Percentiles rank a stretch among this genome's conserved stretches.
phyloP scores from a whole-genome alignment of 92 coral and sea anemone genomes.

The Nematostella vectensis region DNA sequence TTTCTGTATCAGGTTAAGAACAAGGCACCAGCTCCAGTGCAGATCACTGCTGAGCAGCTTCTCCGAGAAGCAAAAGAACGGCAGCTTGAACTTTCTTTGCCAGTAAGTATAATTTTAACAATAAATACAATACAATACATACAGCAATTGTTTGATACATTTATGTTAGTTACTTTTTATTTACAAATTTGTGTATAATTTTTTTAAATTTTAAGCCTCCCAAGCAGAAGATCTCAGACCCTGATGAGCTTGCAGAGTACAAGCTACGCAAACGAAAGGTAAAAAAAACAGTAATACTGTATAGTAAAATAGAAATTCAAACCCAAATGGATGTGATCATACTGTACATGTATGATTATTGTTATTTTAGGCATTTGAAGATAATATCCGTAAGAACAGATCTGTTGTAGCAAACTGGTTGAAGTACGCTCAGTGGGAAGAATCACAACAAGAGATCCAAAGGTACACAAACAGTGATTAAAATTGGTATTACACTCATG shows the following conservation, averaged over 20 bases:
- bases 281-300: background rate
- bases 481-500: too few relatives aligned
- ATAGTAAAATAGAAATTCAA: too few relatives aligned
- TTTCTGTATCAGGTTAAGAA: too few relatives aligned
- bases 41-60: constrained; percentile 97
- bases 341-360: background rate
- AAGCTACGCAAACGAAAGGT: constrained; percentile 98
- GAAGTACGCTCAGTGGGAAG: constrained; percentile 95
- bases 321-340: too few relatives aligned
- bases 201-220: too few relatives aligned
- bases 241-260: constrained; percentile 96
- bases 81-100: constrained; percentile 81
- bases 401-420: constrained; percentile 92
- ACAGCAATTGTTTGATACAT: background rate
- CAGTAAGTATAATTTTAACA: constrained; percentile 56
- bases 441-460: constrained; percentile 88
- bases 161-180: background rate
- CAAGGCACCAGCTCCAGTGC: constrained; percentile 96
- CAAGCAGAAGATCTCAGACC: constrained; percentile 96
- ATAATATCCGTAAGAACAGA: constrained; percentile 83
- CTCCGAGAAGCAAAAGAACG: constrained; percentile 94
- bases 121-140: background rate
- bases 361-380: constrained; percentile 81
- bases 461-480: too few relatives aligned
- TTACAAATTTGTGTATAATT: too few relatives aligned